Percentiles rank a stretch among this genome's conserved stretches.
Conservation (phyloP, 2,113 vertebrate species). For the Catharus bicknelli region DNA sequence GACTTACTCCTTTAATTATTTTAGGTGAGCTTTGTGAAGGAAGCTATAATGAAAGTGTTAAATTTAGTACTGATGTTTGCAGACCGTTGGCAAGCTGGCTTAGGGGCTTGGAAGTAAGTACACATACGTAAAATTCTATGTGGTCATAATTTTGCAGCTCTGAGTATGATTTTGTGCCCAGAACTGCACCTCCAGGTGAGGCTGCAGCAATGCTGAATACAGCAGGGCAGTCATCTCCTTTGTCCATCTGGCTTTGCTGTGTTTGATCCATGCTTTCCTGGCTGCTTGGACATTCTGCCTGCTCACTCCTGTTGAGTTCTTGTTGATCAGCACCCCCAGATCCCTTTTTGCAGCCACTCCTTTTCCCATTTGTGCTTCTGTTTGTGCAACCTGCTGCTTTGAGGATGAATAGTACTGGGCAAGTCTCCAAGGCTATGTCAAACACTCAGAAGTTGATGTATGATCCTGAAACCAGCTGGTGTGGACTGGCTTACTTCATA, state of each 20-base stretch:
- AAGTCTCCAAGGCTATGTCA: not conserved
- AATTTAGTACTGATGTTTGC: conserved; percentile 97
- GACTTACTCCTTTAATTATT: not conserved
- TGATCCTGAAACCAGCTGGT: not conserved
- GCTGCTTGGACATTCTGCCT: not conserved
- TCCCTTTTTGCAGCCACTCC: not conserved
- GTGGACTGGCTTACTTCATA: not conserved
- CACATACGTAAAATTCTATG: not conserved
- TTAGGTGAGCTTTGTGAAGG: conserved; percentile 97
- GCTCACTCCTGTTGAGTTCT: not conserved
- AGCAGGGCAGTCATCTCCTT: accelerated
- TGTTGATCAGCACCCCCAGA: not conserved
- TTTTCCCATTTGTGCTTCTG: not conserved
- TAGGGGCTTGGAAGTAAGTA: conserved; percentile 93
- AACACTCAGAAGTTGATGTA: not conserved
- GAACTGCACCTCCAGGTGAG: not conserved
- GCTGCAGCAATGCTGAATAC: accelerated
- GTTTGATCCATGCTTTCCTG: not conserved
- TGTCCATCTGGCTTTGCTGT: accelerated
- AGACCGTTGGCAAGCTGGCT: conserved; percentile 94
- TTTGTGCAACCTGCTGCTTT: not conserved
- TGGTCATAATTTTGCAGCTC: not conserved
- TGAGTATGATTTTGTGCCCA: not conserved
- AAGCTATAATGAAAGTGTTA: conserved; percentile 97
- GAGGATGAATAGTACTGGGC: not conserved